A percentile compares a stretch with the other conserved stretches of the same genome.
phyloP scores from a whole-genome alignment of 1,140 invertebrate species.

The Drosophila parvula region DNA sequence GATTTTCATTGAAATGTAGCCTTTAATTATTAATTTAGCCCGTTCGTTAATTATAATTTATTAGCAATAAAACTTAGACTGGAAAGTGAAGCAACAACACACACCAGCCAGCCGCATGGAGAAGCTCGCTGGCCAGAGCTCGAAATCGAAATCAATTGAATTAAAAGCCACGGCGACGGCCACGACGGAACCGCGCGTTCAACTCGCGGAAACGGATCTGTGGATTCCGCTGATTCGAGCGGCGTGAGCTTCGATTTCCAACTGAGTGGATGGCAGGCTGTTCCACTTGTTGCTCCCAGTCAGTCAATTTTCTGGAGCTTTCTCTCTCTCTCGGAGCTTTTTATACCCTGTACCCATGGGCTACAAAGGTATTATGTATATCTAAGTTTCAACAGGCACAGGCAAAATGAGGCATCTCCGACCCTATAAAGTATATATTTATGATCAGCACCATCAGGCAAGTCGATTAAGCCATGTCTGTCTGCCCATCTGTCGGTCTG shows the following conservation, averaged over 20 bases:
- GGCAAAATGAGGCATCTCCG: too few species aligned
- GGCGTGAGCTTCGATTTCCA: slow-evolving; percentile 42
- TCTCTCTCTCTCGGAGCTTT: slow-evolving; percentile 18
- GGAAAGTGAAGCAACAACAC: slow-evolving; percentile 53
- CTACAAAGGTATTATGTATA: too few species aligned
- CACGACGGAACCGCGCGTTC: slow-evolving; percentile 32
- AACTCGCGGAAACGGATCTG: slow-evolving; percentile 18
- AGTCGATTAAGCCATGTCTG: too few species aligned
- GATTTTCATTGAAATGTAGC: slow-evolving; percentile 24
- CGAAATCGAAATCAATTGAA: slow-evolving; percentile 64
- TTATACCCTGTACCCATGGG: too few species aligned
- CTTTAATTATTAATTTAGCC: slow-evolving; percentile 43
- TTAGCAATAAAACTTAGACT: slow-evolving; percentile 48
- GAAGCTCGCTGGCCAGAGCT: slow-evolving; percentile 12
- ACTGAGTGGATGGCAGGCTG: slow-evolving; percentile 42
- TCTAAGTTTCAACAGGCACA: too few species aligned
- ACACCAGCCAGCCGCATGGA: slow-evolving; percentile 26
- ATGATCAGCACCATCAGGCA: too few species aligned
- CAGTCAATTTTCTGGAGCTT: slow-evolving; percentile 12
- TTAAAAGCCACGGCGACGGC: slow-evolving; percentile 56
- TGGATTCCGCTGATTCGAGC: slow-evolving; percentile 27
- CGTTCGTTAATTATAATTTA: slow-evolving; percentile 65
- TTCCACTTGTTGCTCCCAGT: slow-evolving; percentile 44
- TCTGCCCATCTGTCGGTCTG: too few species aligned
- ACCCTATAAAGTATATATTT: too few species aligned